Base-by-base conservation (phyloP, 2,888 invertebrate genomes). In the Tryphoninae sp. region DNA sequence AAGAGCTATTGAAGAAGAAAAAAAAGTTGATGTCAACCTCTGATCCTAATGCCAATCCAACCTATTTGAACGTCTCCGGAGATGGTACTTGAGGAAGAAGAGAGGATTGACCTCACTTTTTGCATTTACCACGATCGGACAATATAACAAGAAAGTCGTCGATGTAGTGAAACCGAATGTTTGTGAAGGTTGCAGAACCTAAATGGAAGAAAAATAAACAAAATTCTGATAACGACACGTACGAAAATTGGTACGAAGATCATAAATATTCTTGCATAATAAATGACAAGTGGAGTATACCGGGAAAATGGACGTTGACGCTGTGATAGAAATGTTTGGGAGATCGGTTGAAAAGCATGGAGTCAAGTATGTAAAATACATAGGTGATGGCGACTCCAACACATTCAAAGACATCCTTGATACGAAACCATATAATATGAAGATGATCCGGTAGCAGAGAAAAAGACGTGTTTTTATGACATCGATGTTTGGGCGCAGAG, bases 141-240 rank as follows among this genome's bases (percentile, higher is more conserved):
- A 71, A 68, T n/a, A 74, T 33, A 42, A 16, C 49, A 51, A 62
- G 1, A 81, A 81, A 55, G 81, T 81, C 9, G 69, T 83, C 0
- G 81, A 78, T 68, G 72, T 68, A 1, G 71, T 84, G 0, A 84
- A 78, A 80, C 71, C 69, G 4, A 84, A 79, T 51, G 82, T 76
- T 71, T 84, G 84, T 53, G 76, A 78, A 65, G 73, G 72, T 2
- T 85, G 83, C 59, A 62, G 78, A 0, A 19, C 19, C 19, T 69
- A 8, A 71, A 2, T 83, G 80, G 77, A 82, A 84, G 77, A 82
- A 84, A 74, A 74, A 64, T 55, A 71, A 71, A 26, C 74, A 64
- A 33, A 45, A 33, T 33, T 33, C 26, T 33, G 26, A 78, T 51
- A 49, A 53, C 6, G 71, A 77, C 33, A 79, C 59, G 0, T 79